These are phyloP conservation scores for Orientallactaga bullata DNA, from an alignment of 2,113 vertebrate species.

Conservation along the genomic window DNA sequence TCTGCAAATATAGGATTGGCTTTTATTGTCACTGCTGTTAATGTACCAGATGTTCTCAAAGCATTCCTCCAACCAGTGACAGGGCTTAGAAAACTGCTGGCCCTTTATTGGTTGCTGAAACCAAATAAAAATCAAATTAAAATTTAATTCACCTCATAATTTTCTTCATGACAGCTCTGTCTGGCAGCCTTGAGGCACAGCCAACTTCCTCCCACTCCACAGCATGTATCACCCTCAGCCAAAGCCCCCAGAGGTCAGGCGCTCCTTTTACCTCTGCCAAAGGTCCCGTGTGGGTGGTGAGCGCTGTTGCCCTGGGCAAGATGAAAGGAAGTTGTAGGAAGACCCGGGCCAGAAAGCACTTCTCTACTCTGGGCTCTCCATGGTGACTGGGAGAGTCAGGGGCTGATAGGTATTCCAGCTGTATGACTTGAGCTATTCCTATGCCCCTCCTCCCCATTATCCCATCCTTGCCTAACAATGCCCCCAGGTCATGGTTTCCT, in stretches of 20 bases:
- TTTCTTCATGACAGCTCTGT: conserved; percentile 67
- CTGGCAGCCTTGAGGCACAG: conserved; percentile 37
- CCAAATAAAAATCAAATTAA: conserved; percentile 82
- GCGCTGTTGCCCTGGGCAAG: neutral
- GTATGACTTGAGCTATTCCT: conserved; percentile 21
- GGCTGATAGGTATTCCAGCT: conserved; percentile 26
- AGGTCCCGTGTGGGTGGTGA: neutral
- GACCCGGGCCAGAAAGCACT: neutral
- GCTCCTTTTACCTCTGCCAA: neutral
- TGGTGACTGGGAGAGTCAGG: conserved; percentile 24
- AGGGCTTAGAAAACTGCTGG: conserved; percentile 63
- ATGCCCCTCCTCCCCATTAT: too few relatives aligned
- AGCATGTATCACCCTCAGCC: neutral
- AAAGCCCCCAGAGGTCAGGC: neutral
- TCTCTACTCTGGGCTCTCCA: conserved; percentile 31
- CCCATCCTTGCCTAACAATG: too few relatives aligned
- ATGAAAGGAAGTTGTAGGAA: conserved; percentile 15
- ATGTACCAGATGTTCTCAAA: conserved; percentile 71
- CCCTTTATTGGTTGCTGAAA: conserved; percentile 75
- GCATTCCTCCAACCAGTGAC: conserved; percentile 62
- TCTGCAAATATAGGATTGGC: neutral
- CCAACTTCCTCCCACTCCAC: neutral
- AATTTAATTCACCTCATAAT: conserved; percentile 78
- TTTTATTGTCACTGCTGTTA: conserved; percentile 53
- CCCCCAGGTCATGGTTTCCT: too few relatives aligned